Percentiles rank a stretch among this genome's conserved stretches.
Conservation (phyloP, 2,113 vertebrate genomes). For the Tachysurus vachellii region DNA sequence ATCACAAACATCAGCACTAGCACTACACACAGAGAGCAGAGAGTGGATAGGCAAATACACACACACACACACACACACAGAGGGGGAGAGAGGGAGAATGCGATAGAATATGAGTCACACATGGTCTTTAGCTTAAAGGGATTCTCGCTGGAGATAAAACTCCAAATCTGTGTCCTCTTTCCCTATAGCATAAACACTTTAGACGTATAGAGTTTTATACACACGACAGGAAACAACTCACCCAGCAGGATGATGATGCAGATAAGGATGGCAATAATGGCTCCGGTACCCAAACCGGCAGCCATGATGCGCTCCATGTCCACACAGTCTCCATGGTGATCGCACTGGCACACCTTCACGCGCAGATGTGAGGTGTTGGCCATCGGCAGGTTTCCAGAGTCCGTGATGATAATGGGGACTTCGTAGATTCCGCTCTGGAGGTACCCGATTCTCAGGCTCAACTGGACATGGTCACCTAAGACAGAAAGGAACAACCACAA, state of each 20-base stretch:
- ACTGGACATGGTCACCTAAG: constrained; percentile 87
- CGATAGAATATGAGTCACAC: constrained; percentile 16
- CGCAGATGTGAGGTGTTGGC: constrained; percentile 88
- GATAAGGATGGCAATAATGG: constrained; percentile 94
- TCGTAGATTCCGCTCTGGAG: constrained; percentile 91
- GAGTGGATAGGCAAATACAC: constrained; percentile 32
- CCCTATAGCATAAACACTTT: constrained; percentile 15
- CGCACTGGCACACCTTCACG: constrained; percentile 96
- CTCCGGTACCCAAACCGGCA: constrained; percentile 90
- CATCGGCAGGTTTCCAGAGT: constrained; percentile 93
- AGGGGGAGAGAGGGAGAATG: not conserved
- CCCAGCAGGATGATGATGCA: constrained; percentile 95
- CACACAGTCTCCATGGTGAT: constrained; percentile 92
- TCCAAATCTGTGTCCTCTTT: not conserved
- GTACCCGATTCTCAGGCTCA: constrained; percentile 84
- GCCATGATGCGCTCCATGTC: constrained; percentile 90
- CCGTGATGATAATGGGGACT: constrained; percentile 91
- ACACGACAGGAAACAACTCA: constrained; percentile 66
- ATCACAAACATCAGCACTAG: constrained; percentile 94
- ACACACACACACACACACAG: no score
- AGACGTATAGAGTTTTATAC: not conserved
- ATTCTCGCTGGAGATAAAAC: constrained; percentile 31
- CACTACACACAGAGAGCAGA: constrained; percentile 68
- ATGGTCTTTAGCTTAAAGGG: not conserved
- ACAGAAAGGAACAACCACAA: not conserved